Base-by-base conservation (phyloP, 2,888 invertebrate species). In the Tipula lateralis region DNA sequence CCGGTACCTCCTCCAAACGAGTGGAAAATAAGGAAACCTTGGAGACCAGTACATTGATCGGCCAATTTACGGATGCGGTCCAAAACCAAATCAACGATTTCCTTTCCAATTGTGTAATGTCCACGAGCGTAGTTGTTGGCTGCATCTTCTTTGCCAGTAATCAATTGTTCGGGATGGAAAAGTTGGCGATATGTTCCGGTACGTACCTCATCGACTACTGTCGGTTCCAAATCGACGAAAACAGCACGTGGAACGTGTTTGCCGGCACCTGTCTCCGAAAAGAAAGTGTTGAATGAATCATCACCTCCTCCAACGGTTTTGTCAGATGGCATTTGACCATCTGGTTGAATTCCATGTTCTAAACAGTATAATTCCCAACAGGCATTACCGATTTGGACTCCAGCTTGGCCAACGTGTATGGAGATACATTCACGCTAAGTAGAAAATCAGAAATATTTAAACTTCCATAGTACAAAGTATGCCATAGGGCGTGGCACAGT, bases 91-190 rank as follows among this genome's bases (percentile, higher is more conserved):
- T 97, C 97, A 86, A 97, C 96, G 88, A 97, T 96, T 90, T 97
- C 97, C 91, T 96, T 96, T 89, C 97, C 98, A 88, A 98, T 96
- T 87, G 98, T 98, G 93, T 99, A 99, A 91, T 99, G 98, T 86
- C 98, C 98, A 88, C 98, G 94, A 86, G 98, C 98, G 87, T 98
- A 99, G 92, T 99, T 98, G 92, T 99, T 98, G 87, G 98, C 98
- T 83, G 98, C 98, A 89, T 98, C 98, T 91, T 98, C 98, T 91
- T 98, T 98, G 87, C 98, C 97, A 87, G 97, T 97, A 91, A 98
- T 97, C 90, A 98, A 92, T 91, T 98, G 98, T 92, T 98, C 98
- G 86, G 98, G 98, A 91, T 99, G 98, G 94, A 98, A 98, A 89
- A 99, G 93, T 91, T 97, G 97, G 86, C 97, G 93, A 93, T 98